phyloP scores from a whole-genome alignment of 2,888 invertebrate species.

The Anthrax anthrax region DNA sequence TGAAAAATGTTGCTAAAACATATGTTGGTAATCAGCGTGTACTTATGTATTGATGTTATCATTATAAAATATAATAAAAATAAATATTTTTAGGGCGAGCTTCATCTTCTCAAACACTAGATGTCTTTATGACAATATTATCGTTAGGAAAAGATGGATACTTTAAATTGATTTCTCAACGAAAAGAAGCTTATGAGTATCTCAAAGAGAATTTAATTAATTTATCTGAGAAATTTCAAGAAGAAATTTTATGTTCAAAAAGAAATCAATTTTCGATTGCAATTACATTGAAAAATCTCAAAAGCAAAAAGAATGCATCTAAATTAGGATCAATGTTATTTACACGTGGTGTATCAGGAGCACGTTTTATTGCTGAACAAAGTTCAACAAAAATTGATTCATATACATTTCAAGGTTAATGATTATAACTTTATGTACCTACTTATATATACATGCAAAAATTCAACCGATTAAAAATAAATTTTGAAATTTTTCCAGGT shows the following conservation, averaged over 20 bases:
- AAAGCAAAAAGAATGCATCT: slow-evolving; percentile 29
- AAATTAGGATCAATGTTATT: slow-evolving; percentile 59
- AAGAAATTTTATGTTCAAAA: slow-evolving; percentile 43
- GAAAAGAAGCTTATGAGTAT: slow-evolving; percentile 47
- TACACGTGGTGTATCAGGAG: slow-evolving; percentile 55
- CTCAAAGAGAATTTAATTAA: slow-evolving; percentile 40
- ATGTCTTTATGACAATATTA: slow-evolving; percentile 61
- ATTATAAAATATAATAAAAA: neutral
- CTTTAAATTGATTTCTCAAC: slow-evolving; percentile 41
- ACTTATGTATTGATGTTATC: neutral
- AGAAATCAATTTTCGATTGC: slow-evolving; percentile 58
- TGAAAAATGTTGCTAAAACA: slow-evolving; percentile 49
- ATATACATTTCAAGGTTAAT: slow-evolving; percentile 41
- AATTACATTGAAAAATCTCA: slow-evolving; percentile 33
- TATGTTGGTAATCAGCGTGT: slow-evolving; percentile 41
- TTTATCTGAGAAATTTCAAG: slow-evolving; percentile 42
- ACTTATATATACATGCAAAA: no score
- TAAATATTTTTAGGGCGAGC: slow-evolving; percentile 41
- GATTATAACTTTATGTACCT: no score
- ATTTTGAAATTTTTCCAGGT: no score
- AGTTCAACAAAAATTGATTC: slow-evolving; percentile 41
- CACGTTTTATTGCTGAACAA: slow-evolving; percentile 43
- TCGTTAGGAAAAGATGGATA: slow-evolving; percentile 53
- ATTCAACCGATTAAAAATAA: no score
- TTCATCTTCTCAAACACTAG: slow-evolving; percentile 53